These are phyloP conservation scores for Drosophila algonquin DNA, from an alignment of 2,888 invertebrate species.

Conservation along the genomic window DNA sequence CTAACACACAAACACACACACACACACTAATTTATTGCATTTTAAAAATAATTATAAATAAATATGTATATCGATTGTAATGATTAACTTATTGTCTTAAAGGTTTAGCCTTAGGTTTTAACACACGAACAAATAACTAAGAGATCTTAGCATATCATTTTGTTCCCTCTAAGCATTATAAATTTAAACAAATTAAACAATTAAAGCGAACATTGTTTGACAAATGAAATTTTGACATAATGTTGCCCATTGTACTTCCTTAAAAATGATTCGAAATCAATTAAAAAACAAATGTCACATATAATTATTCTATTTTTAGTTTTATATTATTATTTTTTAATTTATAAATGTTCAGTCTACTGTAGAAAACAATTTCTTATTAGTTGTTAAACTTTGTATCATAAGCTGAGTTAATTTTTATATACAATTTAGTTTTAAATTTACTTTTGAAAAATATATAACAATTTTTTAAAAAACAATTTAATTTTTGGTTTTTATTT, in stretches of 20 bases:
- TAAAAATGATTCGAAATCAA: conserved; percentile 79
- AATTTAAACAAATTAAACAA: conserved; percentile 48
- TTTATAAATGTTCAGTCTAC: conserved; percentile 45
- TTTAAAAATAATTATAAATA: conserved; percentile 63
- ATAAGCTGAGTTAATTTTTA: conserved; percentile 69
- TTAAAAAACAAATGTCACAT: conserved; percentile 22
- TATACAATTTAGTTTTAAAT: conserved; percentile 64
- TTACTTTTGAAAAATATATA: conserved; percentile 74
- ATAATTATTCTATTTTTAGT: conserved; percentile 56
- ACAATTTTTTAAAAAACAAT: conserved; percentile 63
- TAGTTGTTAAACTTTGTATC: conserved; percentile 53
- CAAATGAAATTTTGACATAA: conserved; percentile 43
- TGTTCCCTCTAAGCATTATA: conserved; percentile 60
- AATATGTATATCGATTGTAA: conserved; percentile 38
- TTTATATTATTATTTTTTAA: conserved; percentile 25
- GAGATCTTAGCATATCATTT: conserved; percentile 69
- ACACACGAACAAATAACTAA: conserved; percentile 38
- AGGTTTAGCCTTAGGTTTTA: conserved; percentile 66
- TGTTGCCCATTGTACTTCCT: conserved; percentile 73
- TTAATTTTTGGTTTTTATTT: conserved; percentile 7
- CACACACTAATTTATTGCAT: conserved; percentile 76
- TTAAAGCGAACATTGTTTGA: conserved; percentile 19
- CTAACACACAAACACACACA: conserved; percentile 63
- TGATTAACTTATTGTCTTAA: conserved; percentile 46
- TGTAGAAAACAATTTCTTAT: conserved; percentile 52